phyloP scores from a whole-genome alignment of 92 coral and sea anemone genomes.

The Bergia sp. region DNA sequence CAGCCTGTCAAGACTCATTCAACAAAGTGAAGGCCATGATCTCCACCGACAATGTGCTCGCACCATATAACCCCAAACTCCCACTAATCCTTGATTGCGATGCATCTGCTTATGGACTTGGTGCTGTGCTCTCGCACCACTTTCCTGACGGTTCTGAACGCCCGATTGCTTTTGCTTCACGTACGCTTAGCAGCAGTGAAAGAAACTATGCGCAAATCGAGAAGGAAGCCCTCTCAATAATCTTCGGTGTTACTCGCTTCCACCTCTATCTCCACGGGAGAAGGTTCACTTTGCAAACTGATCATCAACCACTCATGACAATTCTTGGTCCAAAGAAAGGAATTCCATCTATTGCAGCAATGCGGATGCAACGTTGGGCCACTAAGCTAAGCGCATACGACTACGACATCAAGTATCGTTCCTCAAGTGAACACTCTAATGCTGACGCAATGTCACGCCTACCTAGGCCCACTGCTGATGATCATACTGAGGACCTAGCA shows the following conservation, averaged over 20 bases:
- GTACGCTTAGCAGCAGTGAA: conserved; percentile 26
- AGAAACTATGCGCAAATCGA: conserved; percentile 55
- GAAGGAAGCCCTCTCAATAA: conserved; percentile 54
- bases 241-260: conserved; percentile 53
- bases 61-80: conserved; percentile 27
- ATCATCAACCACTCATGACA: conserved; percentile 44
- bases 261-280: conserved; percentile 57
- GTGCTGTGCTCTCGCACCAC: conserved; percentile 28
- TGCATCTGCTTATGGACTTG: conserved; percentile 27
- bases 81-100: conserved; percentile 18
- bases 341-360: conserved; percentile 54
- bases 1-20: conserved; percentile 11
- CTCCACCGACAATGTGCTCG: neutral
- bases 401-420: conserved; percentile 12
- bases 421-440: neutral
- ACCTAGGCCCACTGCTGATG: conserved; percentile 29
- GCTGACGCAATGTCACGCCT: conserved; percentile 1
- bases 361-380: conserved; percentile 63
- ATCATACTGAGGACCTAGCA: conserved; percentile 9
- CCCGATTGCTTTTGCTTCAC: conserved; percentile 23
- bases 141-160: conserved; percentile 24
- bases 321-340: conserved; percentile 48
- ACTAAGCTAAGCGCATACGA: conserved; percentile 48
- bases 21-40: conserved; percentile 31
- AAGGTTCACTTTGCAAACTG: conserved; percentile 46